Evolutionary conservation across 2,113 vertebrate genomes (phyloP), one percentile per base, ranked within the genome.

Genomic region (Apus apus): DNA sequence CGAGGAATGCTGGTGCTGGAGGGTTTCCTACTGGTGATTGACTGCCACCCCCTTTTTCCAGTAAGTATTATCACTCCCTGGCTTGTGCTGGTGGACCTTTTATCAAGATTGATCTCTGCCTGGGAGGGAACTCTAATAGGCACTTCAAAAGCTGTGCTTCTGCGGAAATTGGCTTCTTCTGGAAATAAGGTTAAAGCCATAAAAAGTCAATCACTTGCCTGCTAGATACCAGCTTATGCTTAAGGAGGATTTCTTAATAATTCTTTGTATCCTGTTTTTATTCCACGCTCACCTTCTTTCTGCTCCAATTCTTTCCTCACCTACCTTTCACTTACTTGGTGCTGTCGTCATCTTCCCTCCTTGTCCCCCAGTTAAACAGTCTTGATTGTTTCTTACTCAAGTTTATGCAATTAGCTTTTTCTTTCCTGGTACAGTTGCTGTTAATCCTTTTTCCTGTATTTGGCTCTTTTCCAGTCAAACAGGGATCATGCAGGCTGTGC

Each of bases 301-400:
- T 88, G 46, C 26, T 91, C 65, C 40, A 56, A 22, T 77, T 94
- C 75, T 93, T 85, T 56, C 65, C 36, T 75, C 1, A 0, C 32
- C 50, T 77, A n/a, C 87, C 34, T 85, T 82, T 90, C 56, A 46
- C 53, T 29, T 23, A 34, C 36, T 72, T 83, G 56, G 36, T 89
- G 67, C 51, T 71, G 67, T 87, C 0, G 0, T 70, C 3, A 2
- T 67, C 0, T 0, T 50, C 12, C 32, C n/a, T 29, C 14, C 19
- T 14, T 85, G 58, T 79, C n/a, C 64, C 66, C 36, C 11, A 40
- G 43, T 66, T 71, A 82, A 62, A 32, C 5, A 0, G 1, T 72
- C 58, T 54, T 62, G 19, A 18, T 56, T 87, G 32, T 34, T 89
- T 38, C 57, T 81, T 74, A 60, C 46, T 75, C 53, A 66, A 68